Conservation (phyloP, 1,140 invertebrate species). For the Macrobrachium rosenbergii region DNA sequence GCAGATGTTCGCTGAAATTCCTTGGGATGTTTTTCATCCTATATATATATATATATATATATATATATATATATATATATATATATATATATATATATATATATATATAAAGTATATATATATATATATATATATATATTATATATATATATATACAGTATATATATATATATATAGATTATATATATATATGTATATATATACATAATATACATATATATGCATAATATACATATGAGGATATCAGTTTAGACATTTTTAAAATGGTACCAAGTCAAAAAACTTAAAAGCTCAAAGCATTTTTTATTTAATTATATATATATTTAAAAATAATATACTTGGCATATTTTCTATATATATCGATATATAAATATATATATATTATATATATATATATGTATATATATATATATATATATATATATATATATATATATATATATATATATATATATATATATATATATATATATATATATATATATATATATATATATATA, state of each 20-base stretch:
- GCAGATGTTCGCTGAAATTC: neutral
- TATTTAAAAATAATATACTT: neutral
- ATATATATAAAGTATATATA: neutral
- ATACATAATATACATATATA: neutral
- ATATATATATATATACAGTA: constrained; percentile 10
- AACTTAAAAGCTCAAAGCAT: too few species aligned
- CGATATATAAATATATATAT: too few species aligned
- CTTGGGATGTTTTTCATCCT: neutral
- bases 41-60: neutral
- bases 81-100: constrained; percentile 2
- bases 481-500: neutral
- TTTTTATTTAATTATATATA: neutral
- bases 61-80: constrained; percentile 22
- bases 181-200: neutral
- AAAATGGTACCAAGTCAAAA: too few species aligned
- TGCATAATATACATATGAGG: neutral
- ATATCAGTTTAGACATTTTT: neutral
- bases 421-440: constrained; percentile 11
- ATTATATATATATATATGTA: constrained; percentile 8
- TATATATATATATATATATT: constrained; percentile 8
- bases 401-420: constrained; percentile 17
- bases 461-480: constrained; percentile 11
- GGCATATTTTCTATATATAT: neutral
- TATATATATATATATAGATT: neutral
- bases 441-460: constrained; percentile 11